Evolutionary conservation across 2,113 vertebrate species (phyloP).

Genomic region (Gadus chalcogrammus): DNA sequence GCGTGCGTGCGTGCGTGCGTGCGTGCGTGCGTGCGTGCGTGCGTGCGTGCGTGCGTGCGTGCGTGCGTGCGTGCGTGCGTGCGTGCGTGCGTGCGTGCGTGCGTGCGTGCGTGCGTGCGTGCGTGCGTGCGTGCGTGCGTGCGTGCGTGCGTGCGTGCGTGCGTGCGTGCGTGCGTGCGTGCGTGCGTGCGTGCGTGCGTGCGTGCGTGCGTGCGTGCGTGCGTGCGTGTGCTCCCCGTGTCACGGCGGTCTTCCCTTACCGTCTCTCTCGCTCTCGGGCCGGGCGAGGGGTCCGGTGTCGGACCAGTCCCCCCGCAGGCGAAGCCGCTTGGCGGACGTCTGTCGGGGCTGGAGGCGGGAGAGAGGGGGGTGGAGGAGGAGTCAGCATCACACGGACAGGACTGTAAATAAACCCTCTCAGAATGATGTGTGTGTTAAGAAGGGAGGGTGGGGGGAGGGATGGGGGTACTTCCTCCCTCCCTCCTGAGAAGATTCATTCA

Average conservation of each 20-base stretch:
- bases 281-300: constrained; percentile 85
- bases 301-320: constrained; percentile 84
- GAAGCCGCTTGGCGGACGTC: constrained; percentile 79
- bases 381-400: no score
- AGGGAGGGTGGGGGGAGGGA: no score
- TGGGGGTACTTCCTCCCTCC: no score
- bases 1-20: not conserved
- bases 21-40: not conserved
- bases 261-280: constrained; percentile 84
- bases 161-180: no score
- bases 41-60: not conserved
- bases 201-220: not conserved
- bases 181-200: not conserved
- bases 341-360: constrained; percentile 65
- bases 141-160: not conserved
- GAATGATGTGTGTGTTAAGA: no score
- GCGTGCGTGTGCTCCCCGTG: not conserved
- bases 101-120: not conserved
- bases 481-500: no score
- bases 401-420: no score
- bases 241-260: constrained; percentile 51
- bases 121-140: not conserved
- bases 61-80: not conserved
- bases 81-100: not conserved
- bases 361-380: not conserved